These are phyloP conservation scores for Oreochromis aureus DNA, from an alignment of 2,113 vertebrate genomes.

Conservation along the genomic window DNA sequence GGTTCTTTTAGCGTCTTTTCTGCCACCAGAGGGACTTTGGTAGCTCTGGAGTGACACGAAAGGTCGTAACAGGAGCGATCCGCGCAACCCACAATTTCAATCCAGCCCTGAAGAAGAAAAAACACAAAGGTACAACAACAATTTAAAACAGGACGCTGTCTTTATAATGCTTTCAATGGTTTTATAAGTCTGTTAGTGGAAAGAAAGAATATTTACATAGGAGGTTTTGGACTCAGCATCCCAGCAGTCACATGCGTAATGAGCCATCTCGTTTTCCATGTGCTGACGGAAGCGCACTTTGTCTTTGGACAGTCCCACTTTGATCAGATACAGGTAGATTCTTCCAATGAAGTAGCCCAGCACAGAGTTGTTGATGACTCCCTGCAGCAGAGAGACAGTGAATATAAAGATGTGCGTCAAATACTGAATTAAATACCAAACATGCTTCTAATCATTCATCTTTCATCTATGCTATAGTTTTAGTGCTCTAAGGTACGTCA, in stretches of 20 bases:
- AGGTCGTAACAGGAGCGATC: constrained; percentile 96
- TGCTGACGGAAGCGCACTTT: constrained; percentile 98
- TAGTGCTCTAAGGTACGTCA: neutral
- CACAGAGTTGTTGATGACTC: constrained; percentile 96
- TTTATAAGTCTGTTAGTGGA: neutral
- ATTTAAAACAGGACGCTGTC: neutral
- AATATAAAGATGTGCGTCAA: neutral
- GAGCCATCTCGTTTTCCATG: constrained; percentile 99
- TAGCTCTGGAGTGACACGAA: constrained; percentile 86
- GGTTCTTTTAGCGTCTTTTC: constrained; percentile 96
- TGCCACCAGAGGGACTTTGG: constrained; percentile 94
- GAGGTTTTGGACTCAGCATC: constrained; percentile 97
- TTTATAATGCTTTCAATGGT: neutral
- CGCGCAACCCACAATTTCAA: constrained; percentile 96
- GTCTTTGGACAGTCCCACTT: constrained; percentile 88
- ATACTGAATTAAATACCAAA: neutral
- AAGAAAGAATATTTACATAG: constrained; percentile 71
- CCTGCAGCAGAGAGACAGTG: constrained; percentile 63
- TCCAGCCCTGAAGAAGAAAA: constrained; percentile 83
- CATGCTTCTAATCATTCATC: neutral
- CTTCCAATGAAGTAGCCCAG: constrained; percentile 97
- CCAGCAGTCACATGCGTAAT: constrained; percentile 99
- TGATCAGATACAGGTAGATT: constrained; percentile 96
- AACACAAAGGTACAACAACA: neutral
- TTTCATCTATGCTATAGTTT: neutral